Evolutionary conservation across 2,888 invertebrate genomes (phyloP), one percentile per base, ranked within the genome.

Genomic region (Amphipyra tragopoginis): DNA sequence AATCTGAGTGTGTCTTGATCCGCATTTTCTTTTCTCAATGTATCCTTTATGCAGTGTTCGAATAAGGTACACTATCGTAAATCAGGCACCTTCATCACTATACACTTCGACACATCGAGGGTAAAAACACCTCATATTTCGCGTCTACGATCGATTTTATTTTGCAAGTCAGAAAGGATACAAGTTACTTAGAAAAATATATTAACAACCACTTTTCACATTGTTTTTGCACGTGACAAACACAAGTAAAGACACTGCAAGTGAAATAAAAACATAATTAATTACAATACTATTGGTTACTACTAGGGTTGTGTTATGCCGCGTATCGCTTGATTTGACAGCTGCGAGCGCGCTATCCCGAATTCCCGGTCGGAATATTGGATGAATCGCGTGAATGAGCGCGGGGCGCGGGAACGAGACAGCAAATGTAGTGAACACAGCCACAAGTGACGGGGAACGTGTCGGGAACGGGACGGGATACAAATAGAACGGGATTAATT

Each of bases 121-220:
- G 84, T 80, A 83, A 81, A 78, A 86, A 86, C 86, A 88, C 88
- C 87, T 91, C 91, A 92, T 91, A 93, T 93, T 92, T 91, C 89
- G 86, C 87, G 90, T 90, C 87, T 87, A 72, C 82, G 82, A 85
- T 88, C 82, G 85, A 89, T 90, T 84, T 73, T 75, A 63, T 72
- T 75, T 82, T 76, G 80, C 67, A 81, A 87, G 87, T 92, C 91
- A 92, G 89, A 94, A 94, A 93, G 94, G 93, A 93, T 93, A 94
- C 92, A 92, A 93, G 90, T 87, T 94, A 93, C 92, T 93, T 75
- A 80, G 93, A 93, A 92, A 92, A 88, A 85, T 80, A 77, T 79
- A 84, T 92, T 95, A 95, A 92, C 95, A 95, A 92, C 95, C 95
- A 95, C 95, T 95, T 92, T 94, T 92, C 93, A 94, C 94, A 94